Base-by-base conservation (phyloP, 53 echinoderm and acorn worm genomes). In the Stichopus horrens region DNA sequence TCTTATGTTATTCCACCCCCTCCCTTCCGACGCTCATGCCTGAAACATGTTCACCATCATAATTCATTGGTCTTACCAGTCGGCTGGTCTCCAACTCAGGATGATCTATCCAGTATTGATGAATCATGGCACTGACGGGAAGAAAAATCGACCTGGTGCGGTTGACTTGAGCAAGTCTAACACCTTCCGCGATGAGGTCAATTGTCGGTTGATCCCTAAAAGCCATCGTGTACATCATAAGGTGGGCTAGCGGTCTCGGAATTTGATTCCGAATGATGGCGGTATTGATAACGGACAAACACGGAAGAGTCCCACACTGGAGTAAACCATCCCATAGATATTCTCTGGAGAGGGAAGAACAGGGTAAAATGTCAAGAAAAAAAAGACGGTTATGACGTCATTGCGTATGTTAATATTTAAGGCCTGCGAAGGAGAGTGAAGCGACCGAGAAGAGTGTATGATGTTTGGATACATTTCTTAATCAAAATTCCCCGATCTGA, bases 191-290 rank as follows among this genome's bases (percentile, higher is more conserved):
- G 87, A 98, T 95, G 58, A 98, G 79, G 23, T 93, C 93, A 83
- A 94, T 63, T 7, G 93, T 90, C 75, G 99, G 99, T 82, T 91
- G 92, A 88, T 94, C 90, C 52, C 92, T 90, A 88, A 99, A 89
- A 21, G 99, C 96, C 93, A 99, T 94, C 75, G 93, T 92, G 88
- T 96, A 96, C 93, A 98, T 96, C 88, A 96, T 83, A 57, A 90
- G 88, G 55, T 94, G 89, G 23, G 99, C 96, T 85, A 95, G 83
- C 13, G 96, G 90, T 55, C 89, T 79, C 23, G 94, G 92, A 54
- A 99, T 75, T 8, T 88, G 74, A 52, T 92, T 92, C n/a, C 88
- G 90, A 63, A 94, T 92, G 91, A 99, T 93, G 88, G 94, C 92
- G 52, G 94, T 94, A 87, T 95, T 96, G 87, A 96, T 91, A 74